Evolutionary conservation across 2,797 vertebrate species (phyloP).

Genomic region (Cyprinella venusta): DNA sequence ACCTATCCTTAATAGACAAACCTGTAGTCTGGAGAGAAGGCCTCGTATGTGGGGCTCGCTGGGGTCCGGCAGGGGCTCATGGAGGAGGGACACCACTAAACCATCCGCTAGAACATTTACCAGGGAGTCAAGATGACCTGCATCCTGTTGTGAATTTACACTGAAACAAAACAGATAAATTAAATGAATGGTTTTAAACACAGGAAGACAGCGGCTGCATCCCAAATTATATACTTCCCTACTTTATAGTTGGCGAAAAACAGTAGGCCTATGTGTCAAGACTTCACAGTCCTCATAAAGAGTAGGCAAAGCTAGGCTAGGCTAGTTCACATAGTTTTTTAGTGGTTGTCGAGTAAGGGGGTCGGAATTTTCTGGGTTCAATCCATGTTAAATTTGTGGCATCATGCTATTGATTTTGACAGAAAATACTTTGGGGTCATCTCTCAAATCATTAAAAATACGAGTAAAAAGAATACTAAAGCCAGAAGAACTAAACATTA

Average conservation of each 20-base stretch:
- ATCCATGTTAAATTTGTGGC: not conserved
- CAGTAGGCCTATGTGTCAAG: not conserved
- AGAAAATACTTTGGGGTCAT: not conserved
- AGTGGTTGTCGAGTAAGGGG: not conserved
- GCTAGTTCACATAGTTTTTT: not conserved
- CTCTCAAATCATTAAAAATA: not conserved
- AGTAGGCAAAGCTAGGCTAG: no score
- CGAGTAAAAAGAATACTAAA: not conserved
- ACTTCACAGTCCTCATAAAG: not conserved
- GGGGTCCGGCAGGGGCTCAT: conserved; percentile 72
- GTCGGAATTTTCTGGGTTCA: not conserved
- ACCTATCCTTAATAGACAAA: no score
- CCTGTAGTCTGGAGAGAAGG: conserved; percentile 73
- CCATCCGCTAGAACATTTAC: conserved; percentile 66
- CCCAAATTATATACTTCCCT: not conserved
- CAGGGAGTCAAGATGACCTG: conserved; percentile 33
- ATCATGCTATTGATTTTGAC: not conserved
- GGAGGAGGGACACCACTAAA: conserved; percentile 75
- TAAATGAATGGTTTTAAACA: not conserved
- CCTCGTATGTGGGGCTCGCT: conserved; percentile 64
- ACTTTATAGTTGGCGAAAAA: not conserved
- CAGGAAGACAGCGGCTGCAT: not conserved
- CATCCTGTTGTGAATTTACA: not conserved
- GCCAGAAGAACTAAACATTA: not conserved
- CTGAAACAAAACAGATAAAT: conserved; percentile 52